A percentile compares a stretch with the other conserved stretches of the same genome.
These are phyloP conservation scores for Acridotheres tristis DNA, from an alignment of 2,797 vertebrate species.

Conservation along the genomic window DNA sequence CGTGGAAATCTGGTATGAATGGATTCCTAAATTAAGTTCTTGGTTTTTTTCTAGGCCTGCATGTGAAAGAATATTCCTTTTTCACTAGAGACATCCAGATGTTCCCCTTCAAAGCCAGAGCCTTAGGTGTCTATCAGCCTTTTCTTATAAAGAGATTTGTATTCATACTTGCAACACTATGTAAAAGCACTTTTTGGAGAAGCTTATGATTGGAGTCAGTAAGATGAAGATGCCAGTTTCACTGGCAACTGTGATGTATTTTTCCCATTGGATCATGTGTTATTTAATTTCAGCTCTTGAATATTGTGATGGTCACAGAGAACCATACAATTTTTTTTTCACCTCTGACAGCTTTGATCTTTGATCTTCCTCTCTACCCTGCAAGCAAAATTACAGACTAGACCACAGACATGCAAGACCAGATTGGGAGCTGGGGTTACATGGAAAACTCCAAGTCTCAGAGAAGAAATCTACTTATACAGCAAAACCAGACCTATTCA, in stretches of 20 bases:
- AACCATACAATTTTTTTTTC: not conserved
- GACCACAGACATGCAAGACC: constrained; percentile 20
- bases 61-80: not conserved
- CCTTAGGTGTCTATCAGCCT: not conserved
- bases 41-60: not conserved
- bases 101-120: not conserved
- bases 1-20: not conserved
- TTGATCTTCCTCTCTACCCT: not conserved
- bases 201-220: not conserved
- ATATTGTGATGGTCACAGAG: not conserved
- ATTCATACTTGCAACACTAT: not conserved
- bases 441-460: not conserved
- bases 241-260: not conserved
- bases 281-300: not conserved
- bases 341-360: not conserved
- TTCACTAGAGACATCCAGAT: not conserved
- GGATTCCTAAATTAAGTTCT: not conserved
- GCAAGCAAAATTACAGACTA: not conserved
- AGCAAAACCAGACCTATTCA: constrained; percentile 19
- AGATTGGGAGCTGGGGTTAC: not conserved
- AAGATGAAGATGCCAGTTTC: not conserved
- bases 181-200: not conserved
- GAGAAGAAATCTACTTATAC: not conserved
- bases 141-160: not conserved
- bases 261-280: not conserved